Base-by-base conservation (phyloP, 2,888 invertebrate species). In the Diadromus collaris region DNA sequence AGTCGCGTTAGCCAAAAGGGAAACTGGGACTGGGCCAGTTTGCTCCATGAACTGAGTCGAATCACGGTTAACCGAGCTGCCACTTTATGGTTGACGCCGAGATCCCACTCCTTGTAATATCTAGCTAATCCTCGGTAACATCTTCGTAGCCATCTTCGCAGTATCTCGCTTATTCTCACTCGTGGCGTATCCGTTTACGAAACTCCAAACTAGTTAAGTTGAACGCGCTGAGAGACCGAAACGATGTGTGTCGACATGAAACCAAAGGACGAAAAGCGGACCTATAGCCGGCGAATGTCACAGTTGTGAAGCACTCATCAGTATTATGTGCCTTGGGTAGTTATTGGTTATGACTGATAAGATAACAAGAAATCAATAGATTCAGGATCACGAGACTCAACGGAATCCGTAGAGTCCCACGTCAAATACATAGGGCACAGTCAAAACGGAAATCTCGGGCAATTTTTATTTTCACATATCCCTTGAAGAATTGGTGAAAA, bases 111-210 rank as follows among this genome's bases (percentile, higher is more conserved):
- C 74, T 79, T 64, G 41, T 51, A 60, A 82, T 82, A 85, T 85
- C 76, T 79, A 41, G 78, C 83, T 83, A 85, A 85, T 85, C 80
- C 79, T 74, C 76, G 60, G 68, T 78, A 80, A 72, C 65, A 77
- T 83, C 74, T 81, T 85, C 81, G 83, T 71, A 67, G 69, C 68
- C 79, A 73, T 29, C 78, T 77, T 83, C 82, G 73, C 73, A 69
- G 81, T 85, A 81, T 67, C 71, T 58, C 79, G 81, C 81, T 82
- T 61, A 74, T 70, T 67, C 83, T 83, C 75, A 78, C 68, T 79
- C 70, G 69, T 24, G 65, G 46, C 76, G 60, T 76, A 81, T 79
- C 78, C 80, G 78, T 65, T 81, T 81, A 76, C 70, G 24, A 51
- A 61, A 78, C 69, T 78, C 69, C 63, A 29, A 60, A 70, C 41